phyloP scores from a whole-genome alignment of 2,797 vertebrate genomes.

The Halcyon smyrnensis region DNA sequence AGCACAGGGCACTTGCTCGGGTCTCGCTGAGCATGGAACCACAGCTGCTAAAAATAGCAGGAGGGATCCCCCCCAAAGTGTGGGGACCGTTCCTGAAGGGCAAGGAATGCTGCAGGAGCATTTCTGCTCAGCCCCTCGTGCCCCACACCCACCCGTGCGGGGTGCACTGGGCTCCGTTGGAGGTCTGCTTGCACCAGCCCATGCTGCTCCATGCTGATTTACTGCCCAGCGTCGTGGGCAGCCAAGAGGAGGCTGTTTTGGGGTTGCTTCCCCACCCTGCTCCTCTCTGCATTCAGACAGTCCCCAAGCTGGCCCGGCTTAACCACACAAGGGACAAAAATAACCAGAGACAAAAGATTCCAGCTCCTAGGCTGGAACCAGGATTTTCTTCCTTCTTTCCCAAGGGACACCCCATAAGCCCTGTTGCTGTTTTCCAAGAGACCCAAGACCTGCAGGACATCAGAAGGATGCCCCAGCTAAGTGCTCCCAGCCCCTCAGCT shows the following conservation, averaged over 20 bases:
- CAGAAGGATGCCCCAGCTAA: background rate
- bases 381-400: background rate
- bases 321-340: background rate
- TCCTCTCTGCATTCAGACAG: background rate
- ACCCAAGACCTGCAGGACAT: background rate
- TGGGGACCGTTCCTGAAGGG: fast-evolving
- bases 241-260: background rate
- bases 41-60: background rate
- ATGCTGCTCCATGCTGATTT: background rate
- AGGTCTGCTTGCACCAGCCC: background rate
- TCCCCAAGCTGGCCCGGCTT: background rate
- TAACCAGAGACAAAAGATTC: background rate
- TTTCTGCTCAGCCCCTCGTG: background rate
- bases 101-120: background rate
- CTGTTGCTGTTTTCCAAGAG: background rate
- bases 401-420: background rate
- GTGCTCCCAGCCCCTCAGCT: background rate
- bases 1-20: too few species aligned
- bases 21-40: too few species aligned
- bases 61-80: too few species aligned
- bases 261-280: background rate
- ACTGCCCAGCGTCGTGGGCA: background rate
- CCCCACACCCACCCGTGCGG: background rate
- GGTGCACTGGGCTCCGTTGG: background rate
- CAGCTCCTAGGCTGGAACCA: background rate